Evolutionary conservation across 2,797 vertebrate species (phyloP).

Genomic region (Diplodus puntazzo): DNA sequence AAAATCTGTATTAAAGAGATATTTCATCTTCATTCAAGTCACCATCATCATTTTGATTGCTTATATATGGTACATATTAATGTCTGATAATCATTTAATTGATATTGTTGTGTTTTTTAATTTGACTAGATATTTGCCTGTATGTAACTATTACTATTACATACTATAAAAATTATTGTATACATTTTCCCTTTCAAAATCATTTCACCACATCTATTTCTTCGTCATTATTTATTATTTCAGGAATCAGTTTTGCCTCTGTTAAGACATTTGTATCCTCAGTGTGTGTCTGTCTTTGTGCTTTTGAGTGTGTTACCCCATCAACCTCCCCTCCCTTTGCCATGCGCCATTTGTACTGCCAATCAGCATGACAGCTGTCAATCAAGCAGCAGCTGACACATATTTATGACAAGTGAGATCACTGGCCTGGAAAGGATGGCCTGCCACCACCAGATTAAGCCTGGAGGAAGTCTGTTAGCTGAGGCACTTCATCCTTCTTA

Average conservation of each 20-base stretch:
- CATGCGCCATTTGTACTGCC: constrained; percentile 34
- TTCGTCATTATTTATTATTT: neutral
- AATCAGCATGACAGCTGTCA: constrained; percentile 29
- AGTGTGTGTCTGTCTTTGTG: neutral
- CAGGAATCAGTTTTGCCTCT: neutral
- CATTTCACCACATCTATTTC: no score
- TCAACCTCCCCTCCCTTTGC: neutral
- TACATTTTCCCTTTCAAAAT: no score
- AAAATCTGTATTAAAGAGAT: no score
- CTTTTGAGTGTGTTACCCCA: neutral
- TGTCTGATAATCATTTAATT: no score
- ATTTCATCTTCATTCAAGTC: no score
- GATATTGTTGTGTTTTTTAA: no score
- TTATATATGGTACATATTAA: no score
- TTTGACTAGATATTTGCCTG: no score
- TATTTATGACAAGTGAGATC: constrained; percentile 36
- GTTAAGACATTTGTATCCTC: neutral
- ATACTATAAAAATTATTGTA: no score
- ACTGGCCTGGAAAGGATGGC: constrained; percentile 8
- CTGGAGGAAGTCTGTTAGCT: constrained; percentile 10
- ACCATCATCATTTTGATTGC: no score
- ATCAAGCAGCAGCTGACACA: constrained; percentile 42
- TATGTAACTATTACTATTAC: no score
- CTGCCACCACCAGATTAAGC: neutral
- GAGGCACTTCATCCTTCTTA: constrained; percentile 36